A percentile compares a stretch with the other conserved stretches of the same genome.
These are phyloP conservation scores for Hypomesus transpacificus DNA, from an alignment of 2,113 vertebrate species.

Conservation along the genomic window DNA sequence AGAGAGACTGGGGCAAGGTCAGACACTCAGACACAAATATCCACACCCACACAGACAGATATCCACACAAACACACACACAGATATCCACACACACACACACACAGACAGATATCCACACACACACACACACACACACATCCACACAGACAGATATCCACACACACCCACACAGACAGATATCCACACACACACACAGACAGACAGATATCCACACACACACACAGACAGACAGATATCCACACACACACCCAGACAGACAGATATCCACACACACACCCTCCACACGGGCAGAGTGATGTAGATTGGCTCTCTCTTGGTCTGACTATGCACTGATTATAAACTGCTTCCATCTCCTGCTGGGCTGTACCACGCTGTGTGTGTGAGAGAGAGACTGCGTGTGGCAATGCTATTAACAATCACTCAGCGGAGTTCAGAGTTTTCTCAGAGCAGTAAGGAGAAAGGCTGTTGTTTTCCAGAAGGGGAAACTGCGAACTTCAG, in stretches of 20 bases:
- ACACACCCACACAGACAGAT: slow-evolving; percentile 5
- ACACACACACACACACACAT: too few species aligned
- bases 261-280: not conserved
- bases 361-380: too few species aligned
- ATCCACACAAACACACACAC: slow-evolving; percentile 3
- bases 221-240: slow-evolving; percentile 1
- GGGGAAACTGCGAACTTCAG: slow-evolving; percentile 18
- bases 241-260: slow-evolving; percentile 15
- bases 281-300: not conserved
- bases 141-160: not conserved
- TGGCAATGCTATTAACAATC: slow-evolving; percentile 59
- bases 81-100: not conserved
- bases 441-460: slow-evolving; percentile 63
- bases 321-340: too few species aligned
- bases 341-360: too few species aligned
- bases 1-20: slow-evolving; percentile 99
- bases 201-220: not conserved
- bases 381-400: not conserved
- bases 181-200: slow-evolving; percentile 4
- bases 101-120: slow-evolving; percentile 1
- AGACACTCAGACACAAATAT: slow-evolving; percentile 39
- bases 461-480: slow-evolving; percentile 60
- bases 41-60: slow-evolving; percentile 6
- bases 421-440: slow-evolving; percentile 42
- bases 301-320: not conserved